Conservation (phyloP, 92 coral and sea anemone species). For the Epizoanthus stellaris region DNA sequence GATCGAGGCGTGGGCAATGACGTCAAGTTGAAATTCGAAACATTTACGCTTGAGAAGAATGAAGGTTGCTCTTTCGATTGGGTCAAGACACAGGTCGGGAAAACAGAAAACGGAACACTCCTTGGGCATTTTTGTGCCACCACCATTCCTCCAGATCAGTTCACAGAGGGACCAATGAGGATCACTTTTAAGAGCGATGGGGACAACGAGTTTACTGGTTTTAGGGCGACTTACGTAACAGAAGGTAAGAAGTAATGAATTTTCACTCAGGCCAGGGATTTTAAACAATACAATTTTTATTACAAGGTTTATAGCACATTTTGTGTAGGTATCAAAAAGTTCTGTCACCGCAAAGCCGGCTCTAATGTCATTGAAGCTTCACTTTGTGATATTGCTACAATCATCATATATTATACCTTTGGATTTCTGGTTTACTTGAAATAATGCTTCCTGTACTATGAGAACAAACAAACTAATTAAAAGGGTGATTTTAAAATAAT, state of each 20-base stretch:
- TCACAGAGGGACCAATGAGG: conserved; percentile 77
- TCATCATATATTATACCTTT: too few species aligned
- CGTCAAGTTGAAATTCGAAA: conserved; percentile 66
- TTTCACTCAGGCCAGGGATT: background rate
- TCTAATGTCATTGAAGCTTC: too few species aligned
- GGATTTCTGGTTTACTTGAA: too few species aligned
- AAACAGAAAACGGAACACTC: conserved; percentile 38
- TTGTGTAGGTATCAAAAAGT: too few species aligned
- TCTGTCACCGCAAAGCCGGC: too few species aligned
- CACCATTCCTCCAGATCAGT: conserved; percentile 62
- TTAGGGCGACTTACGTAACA: conserved; percentile 63
- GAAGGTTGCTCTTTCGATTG: conserved; percentile 64
- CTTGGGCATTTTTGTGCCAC: conserved; percentile 55
- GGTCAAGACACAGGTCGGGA: conserved; percentile 68
- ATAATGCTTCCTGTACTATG: too few species aligned
- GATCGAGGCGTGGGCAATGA: conserved; percentile 76
- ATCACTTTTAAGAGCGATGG: conserved; percentile 62
- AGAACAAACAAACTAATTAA: too few species aligned
- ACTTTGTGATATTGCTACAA: too few species aligned
- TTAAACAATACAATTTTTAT: too few species aligned
- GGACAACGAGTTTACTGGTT: conserved; percentile 79
- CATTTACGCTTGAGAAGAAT: conserved; percentile 64
- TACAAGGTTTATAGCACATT: too few species aligned
- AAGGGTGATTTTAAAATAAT: too few species aligned
- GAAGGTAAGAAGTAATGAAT: conserved; percentile 51